Evolutionary conservation across 92 coral and sea anemone species (phyloP).

Genomic region (Zoanthus sociatus): DNA sequence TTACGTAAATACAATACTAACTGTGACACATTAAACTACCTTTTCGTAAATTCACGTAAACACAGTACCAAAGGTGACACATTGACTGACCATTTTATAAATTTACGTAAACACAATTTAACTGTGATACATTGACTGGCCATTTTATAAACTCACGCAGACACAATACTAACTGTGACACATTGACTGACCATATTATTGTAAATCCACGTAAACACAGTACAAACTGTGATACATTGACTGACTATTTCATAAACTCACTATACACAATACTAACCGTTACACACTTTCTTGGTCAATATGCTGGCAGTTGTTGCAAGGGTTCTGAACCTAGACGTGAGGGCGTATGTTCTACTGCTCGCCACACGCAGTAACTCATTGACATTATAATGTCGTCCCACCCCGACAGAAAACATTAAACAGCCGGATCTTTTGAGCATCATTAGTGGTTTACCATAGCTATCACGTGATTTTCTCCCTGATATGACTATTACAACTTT

Average conservation of each 20-base stretch:
- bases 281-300: slow-evolving; percentile 68
- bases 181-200: too few species aligned
- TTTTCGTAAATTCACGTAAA: background rate
- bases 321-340: slow-evolving; percentile 65
- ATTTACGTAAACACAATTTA: background rate
- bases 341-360: slow-evolving; percentile 57
- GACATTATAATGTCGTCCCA: slow-evolving; percentile 51
- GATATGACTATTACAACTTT: slow-evolving; percentile 72
- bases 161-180: too few species aligned
- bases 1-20: slow-evolving; percentile 11
- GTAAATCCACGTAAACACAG: too few species aligned
- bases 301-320: slow-evolving; percentile 58
- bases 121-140: too few species aligned
- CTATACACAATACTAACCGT: slow-evolving; percentile 52
- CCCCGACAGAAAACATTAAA: slow-evolving; percentile 59
- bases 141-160: background rate
- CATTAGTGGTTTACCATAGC: slow-evolving; percentile 44
- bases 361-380: slow-evolving; percentile 72
- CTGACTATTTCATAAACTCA: too few species aligned
- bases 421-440: slow-evolving; percentile 58
- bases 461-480: slow-evolving; percentile 65
- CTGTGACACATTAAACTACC: slow-evolving; percentile 61
- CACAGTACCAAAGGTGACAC: too few species aligned
- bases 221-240: background rate
- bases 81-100: too few species aligned